Base-by-base conservation (phyloP, 2,797 vertebrate genomes). In the Pelobates cultripes region DNA sequence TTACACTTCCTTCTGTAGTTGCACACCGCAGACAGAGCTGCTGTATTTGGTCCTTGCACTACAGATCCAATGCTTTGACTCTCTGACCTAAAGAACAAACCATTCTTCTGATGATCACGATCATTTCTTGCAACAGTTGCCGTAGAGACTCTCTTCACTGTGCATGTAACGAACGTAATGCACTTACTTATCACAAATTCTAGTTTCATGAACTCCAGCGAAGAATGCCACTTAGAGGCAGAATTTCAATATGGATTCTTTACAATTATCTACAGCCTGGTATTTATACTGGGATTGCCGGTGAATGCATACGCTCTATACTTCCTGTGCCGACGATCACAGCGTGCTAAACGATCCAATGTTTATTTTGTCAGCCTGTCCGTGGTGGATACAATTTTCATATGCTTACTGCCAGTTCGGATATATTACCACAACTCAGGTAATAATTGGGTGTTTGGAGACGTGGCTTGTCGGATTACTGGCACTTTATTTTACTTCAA, bases 321-420 rank as follows among this genome's bases (percentile, higher is more conserved):
- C 1, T 81, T 92, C 45, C 93, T 95, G 88, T 51, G 86, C 78
- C 86, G 88, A 84, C 91, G 68, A 75, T 84, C 66, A 0, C 78
- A 69, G 0, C 88, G 88, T 0, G 13, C 86, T 5, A 93, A 93
- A 0, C 89, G 90, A 0, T 94, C 95, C 47, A 91, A 86, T 0
- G 3, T 94, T 0, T 96, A 91, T 88, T 90, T 96, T 87, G 86
- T 95, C 3, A 96, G 94, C 17, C 88, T 97, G 15, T 94, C 93
- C 0, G 51, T 93, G 83, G 91, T 91, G 0, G 95, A 96, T 88
- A 81, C 90, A 0, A 1, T 89, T 69, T 93, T 97, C 79, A 89
- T 96, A 2, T 88, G 91, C 1, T 85, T 91, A 3, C 69, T 97
- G 70, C 96, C 96, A 0, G 92, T 97, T 12, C 92, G 89, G 5